Base-by-base conservation (phyloP, 2,888 invertebrate genomes). In the Tetragonisca angustula region DNA sequence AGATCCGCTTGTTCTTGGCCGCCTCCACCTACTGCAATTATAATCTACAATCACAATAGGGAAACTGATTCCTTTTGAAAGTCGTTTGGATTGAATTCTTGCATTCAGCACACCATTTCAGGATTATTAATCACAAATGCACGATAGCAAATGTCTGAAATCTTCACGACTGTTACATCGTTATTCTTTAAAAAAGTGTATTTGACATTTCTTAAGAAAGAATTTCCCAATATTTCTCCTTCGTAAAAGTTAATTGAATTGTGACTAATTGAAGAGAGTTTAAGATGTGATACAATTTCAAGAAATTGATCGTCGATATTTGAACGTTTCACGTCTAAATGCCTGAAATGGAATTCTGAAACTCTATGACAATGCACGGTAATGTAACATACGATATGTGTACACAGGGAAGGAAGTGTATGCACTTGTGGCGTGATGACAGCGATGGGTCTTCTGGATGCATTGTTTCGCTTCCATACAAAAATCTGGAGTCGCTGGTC, bases 391-490 rank as follows among this genome's bases (percentile, higher is more conserved):
- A 94, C 94, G 93, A 90, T 94, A 94, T 50, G 94, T 94, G 84
- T 94, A 94, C 77, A 93, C 92, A 59, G 98, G 98, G 77, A 98
- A 96, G 17, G 97, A 97, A 4, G 98, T 98, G 93, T 98, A 98
- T 49, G 98, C 98, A 94, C 98, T 98, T 17, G 98, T 97, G 2
- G 98, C 98, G 93, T 98, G 98, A 93, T 97, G 97, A 95, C 98
- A 98, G 88, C 98, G 96, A 93, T 98, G 98, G 4, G 98, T 98
- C 92, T 97, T 97, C 89, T 97, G 97, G 21, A 98, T 98, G 93
- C 98, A 98, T 81, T 97, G 95, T 87, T 97, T 96, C 2, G 98
- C 97, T 93, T 97, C 97, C 90, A 97, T 97, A 32, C 94, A 95
- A 94, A 95, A 96, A 89, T 90, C 95, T 88, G 90, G 93, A 0